These are phyloP conservation scores for Ictidomys tridecemlineatus DNA, from an alignment of 2,113 vertebrate genomes.

Conservation along the genomic window DNA sequence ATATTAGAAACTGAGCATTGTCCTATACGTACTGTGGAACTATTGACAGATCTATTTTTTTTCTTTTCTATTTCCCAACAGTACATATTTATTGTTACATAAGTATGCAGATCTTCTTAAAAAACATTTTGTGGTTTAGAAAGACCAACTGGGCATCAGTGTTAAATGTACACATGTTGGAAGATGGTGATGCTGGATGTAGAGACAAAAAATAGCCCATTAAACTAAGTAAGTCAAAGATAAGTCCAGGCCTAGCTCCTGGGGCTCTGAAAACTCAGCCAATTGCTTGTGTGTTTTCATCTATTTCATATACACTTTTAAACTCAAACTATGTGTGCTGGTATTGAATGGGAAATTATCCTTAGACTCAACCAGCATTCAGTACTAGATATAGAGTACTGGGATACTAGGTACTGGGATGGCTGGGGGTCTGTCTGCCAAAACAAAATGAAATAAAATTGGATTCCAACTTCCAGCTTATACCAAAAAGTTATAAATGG, in stretches of 20 bases:
- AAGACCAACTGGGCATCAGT: neutral
- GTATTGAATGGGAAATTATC: neutral
- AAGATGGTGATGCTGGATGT: neutral
- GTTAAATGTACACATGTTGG: neutral
- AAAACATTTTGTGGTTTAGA: neutral
- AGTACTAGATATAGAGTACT: neutral
- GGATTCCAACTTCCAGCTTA: neutral
- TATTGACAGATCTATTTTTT: neutral
- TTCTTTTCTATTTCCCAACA: no score
- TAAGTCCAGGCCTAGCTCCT: neutral
- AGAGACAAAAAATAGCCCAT: neutral
- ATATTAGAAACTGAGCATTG: neutral
- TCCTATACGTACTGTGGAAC: neutral
- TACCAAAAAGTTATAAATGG: neutral
- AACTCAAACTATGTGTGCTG: neutral
- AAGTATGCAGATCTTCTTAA: neutral
- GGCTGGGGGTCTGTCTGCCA: neutral
- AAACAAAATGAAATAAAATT: constrained; percentile 1
- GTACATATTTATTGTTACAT: no score
- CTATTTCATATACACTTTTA: neutral
- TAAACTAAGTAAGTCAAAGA: constrained; percentile 21
- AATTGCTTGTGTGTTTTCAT: neutral
- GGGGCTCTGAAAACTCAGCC: neutral
- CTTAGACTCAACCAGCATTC: neutral
- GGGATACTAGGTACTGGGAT: neutral